phyloP scores from a whole-genome alignment of 2,113 vertebrate genomes.

The Ptyas mucosa region DNA sequence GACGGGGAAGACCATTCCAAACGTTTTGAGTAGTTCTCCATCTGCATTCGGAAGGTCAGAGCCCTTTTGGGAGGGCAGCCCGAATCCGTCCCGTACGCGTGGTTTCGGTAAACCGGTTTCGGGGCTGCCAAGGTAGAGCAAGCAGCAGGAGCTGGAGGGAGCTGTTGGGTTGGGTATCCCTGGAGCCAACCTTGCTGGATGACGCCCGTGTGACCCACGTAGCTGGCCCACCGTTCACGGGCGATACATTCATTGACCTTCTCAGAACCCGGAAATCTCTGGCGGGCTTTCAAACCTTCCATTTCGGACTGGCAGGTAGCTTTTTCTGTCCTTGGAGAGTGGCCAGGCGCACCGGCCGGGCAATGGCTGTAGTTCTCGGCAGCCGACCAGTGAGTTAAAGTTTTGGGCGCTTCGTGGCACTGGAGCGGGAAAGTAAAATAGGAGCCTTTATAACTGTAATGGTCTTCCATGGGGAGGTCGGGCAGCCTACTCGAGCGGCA shows the following conservation, averaged over 20 bases:
- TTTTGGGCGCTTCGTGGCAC: conserved; percentile 58
- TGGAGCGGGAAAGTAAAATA: conserved; percentile 76
- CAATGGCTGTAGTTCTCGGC: conserved; percentile 52
- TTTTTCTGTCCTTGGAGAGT: conserved; percentile 56
- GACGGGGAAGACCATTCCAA: conserved; percentile 64
- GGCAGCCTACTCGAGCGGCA: conserved; percentile 59
- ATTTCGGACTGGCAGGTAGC: conserved; percentile 60
- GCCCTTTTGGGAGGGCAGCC: conserved; percentile 62
- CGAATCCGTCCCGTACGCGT: conserved; percentile 68
- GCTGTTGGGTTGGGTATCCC: conserved; percentile 33
- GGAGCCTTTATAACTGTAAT: conserved; percentile 71
- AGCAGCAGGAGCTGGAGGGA: conserved; percentile 44
- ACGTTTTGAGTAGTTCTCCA: conserved; percentile 57
- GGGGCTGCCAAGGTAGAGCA: conserved; percentile 75
- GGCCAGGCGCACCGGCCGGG: conserved; percentile 56
- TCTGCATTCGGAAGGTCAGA: conserved; percentile 57
- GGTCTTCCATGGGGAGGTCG: conserved; percentile 53
- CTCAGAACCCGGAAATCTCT: not conserved
- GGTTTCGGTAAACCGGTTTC: conserved; percentile 80
- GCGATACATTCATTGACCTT: conserved; percentile 49
- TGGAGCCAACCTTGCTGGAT: conserved; percentile 53
- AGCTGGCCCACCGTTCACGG: conserved; percentile 61
- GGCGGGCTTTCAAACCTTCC: not conserved
- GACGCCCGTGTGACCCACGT: conserved; percentile 46
- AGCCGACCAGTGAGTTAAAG: conserved; percentile 64